Conservation (phyloP, 2,113 vertebrate genomes). For the Macaca nemestrina region DNA sequence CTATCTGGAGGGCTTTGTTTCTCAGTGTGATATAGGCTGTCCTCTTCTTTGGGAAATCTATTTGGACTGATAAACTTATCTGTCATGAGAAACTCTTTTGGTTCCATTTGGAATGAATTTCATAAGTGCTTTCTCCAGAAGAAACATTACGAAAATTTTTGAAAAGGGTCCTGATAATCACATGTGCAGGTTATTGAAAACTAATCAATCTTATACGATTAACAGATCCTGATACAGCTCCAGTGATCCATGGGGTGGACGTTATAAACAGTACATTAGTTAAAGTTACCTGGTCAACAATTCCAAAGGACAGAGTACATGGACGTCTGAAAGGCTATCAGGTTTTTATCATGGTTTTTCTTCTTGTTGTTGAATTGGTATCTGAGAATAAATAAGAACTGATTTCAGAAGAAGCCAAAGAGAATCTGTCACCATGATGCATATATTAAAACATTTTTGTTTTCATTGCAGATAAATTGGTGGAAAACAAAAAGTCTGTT, state of each 20-base stretch:
- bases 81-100: not conserved
- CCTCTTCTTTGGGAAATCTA: not conserved
- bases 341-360: slow-evolving; percentile 83
- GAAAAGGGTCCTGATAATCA: not conserved
- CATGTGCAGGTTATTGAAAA: not conserved
- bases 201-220: slow-evolving; percentile 14
- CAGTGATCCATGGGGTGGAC: slow-evolving; percentile 88
- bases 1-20: not conserved
- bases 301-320: slow-evolving; percentile 94
- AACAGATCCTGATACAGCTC: slow-evolving; percentile 94
- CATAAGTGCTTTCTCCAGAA: not conserved
- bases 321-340: slow-evolving; percentile 96
- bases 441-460: not conserved
- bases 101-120: not conserved
- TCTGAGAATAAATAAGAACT: not conserved
- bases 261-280: slow-evolving; percentile 91
- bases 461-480: slow-evolving; percentile 90
- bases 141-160: not conserved
- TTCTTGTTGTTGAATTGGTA: not conserved
- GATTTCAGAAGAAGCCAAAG: not conserved
- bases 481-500: slow-evolving; percentile 92
- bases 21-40: not conserved
- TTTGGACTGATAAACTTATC: not conserved
- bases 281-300: slow-evolving; percentile 91
- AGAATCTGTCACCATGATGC: fast-evolving